phyloP scores from a whole-genome alignment of 2,797 vertebrate species.

The Malurus splendens region DNA sequence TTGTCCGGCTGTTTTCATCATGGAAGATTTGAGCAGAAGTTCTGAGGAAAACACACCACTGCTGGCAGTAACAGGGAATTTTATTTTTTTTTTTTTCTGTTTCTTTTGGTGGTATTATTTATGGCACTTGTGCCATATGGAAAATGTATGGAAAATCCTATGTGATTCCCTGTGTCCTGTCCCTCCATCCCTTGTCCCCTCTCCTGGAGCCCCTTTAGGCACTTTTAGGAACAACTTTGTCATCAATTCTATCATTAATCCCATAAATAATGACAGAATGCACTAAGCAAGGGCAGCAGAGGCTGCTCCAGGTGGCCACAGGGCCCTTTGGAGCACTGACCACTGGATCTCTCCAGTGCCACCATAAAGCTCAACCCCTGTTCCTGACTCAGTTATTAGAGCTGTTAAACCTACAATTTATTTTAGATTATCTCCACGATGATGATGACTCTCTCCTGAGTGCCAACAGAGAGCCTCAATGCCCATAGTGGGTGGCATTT shows the following conservation, averaged over 20 bases:
- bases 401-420: neutral
- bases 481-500: neutral
- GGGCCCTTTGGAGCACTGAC: neutral
- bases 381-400: accelerated
- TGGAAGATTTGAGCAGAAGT: conserved; percentile 3
- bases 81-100: too few species aligned
- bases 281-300: neutral
- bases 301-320: neutral
- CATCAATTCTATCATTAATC: neutral
- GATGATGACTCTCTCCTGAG: neutral
- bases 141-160: neutral
- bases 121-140: neutral
- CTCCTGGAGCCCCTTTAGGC: neutral
- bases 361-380: neutral
- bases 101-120: accelerated
- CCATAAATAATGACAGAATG: neutral
- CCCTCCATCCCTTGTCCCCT: neutral
- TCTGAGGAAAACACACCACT: neutral
- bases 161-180: neutral
- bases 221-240: neutral
- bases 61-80: neutral
- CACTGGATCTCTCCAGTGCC: neutral
- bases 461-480: accelerated
- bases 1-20: conserved; percentile 30
- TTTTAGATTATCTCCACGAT: neutral